These are phyloP conservation scores for Steinernema hermaphroditum DNA, from an alignment of 2,888 invertebrate species.

Conservation along the genomic window DNA sequence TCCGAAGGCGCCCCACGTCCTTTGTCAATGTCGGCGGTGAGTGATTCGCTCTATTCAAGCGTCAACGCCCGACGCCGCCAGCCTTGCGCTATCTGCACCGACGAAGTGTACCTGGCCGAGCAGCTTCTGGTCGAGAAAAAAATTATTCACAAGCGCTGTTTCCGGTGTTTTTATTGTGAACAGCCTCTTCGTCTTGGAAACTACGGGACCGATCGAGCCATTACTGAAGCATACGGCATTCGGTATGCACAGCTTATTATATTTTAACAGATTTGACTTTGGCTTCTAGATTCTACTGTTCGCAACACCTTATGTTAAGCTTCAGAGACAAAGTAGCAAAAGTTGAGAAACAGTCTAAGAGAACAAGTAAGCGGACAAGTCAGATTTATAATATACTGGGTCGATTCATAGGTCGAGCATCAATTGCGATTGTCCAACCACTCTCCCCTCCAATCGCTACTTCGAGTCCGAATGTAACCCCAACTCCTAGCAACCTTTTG, in stretches of 20 bases:
- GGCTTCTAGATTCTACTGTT: conserved; percentile 45
- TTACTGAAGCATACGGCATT: conserved; percentile 40
- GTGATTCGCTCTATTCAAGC: conserved; percentile 35
- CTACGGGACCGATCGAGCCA: conserved; percentile 42
- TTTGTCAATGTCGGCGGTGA: conserved; percentile 4
- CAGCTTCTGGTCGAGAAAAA: conserved; percentile 46
- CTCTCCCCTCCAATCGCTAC: neutral
- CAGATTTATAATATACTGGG: neutral
- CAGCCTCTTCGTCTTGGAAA: conserved; percentile 50
- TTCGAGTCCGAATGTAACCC: neutral
- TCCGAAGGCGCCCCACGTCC: conserved; percentile 9
- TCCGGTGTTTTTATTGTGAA: conserved; percentile 52
- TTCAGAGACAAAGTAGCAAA: conserved; percentile 44
- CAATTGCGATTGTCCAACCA: conserved; percentile 28
- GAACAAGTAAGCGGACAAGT: neutral
- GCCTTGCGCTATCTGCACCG: conserved; percentile 39
- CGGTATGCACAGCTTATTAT: no score
- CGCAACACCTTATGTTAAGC: conserved; percentile 42
- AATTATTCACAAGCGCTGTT: conserved; percentile 48
- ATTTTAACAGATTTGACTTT: no score
- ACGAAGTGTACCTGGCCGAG: conserved; percentile 56
- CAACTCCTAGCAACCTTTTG: neutral
- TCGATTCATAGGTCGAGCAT: conserved; percentile 23
- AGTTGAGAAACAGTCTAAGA: conserved; percentile 36
- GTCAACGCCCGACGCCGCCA: conserved; percentile 33